A percentile compares a stretch with the other conserved stretches of the same genome.
phyloP scores from a whole-genome alignment of 2,113 vertebrate species.

The Vulpes vulpes region DNA sequence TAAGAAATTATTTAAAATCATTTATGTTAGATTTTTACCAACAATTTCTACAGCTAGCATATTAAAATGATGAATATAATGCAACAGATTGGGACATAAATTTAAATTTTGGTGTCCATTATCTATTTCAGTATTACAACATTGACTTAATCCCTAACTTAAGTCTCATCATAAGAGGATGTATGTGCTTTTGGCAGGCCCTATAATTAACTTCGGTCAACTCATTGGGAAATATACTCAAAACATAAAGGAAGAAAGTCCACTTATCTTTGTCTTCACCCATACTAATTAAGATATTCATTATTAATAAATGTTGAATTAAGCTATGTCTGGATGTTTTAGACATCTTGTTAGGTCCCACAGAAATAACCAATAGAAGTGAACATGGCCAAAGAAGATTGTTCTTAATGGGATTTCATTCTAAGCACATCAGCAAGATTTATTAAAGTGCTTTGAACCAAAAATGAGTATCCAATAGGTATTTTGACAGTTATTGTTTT shows the following conservation, averaged over 20 bases:
- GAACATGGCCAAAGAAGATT: not conserved
- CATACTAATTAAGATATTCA: not conserved
- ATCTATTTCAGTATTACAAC: not conserved
- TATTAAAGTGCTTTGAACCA: slow-evolving; percentile 15
- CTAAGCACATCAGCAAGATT: not conserved
- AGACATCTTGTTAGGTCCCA: not conserved
- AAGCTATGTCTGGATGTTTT: not conserved
- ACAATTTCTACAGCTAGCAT: not conserved
- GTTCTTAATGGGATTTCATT: not conserved
- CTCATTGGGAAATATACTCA: not conserved
- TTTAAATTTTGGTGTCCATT: not conserved
- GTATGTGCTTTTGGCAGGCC: not conserved
- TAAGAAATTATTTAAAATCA: not conserved
- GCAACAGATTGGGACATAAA: not conserved
- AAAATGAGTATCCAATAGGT: not conserved
- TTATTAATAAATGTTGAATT: slow-evolving; percentile 14
- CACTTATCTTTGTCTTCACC: not conserved
- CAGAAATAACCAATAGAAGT: not conserved
- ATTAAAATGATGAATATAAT: not conserved
- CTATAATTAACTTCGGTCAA: not conserved
- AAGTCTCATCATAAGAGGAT: not conserved
- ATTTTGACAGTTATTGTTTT: not conserved
- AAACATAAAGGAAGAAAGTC: not conserved
- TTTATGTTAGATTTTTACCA: slow-evolving; percentile 10
- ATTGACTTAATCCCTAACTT: slow-evolving; percentile 23